These are phyloP conservation scores for Drosophila seguyi DNA, from an alignment of 1,140 invertebrate species.

Conservation along the genomic window DNA sequence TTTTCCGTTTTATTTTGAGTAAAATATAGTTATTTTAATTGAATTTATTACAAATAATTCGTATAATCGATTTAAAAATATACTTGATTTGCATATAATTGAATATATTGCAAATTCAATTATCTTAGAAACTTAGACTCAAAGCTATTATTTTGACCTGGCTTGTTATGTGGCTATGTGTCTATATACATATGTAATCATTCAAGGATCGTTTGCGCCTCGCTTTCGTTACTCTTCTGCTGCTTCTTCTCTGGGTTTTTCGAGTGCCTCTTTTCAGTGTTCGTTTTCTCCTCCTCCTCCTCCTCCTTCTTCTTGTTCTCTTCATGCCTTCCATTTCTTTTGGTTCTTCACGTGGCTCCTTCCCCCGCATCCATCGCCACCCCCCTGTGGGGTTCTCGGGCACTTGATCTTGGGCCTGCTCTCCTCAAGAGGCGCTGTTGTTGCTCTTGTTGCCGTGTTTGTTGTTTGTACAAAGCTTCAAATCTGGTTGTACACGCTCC, in stretches of 20 bases:
- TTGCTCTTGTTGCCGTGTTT: conserved; percentile 61
- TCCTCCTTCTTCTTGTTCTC: conserved; percentile 15
- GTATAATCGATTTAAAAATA: too few relatives aligned
- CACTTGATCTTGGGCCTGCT: conserved; percentile 72
- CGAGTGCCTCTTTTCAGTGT: conserved; percentile 50
- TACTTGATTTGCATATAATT: too few relatives aligned
- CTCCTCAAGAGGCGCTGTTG: conserved; percentile 42
- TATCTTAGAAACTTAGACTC: neutral
- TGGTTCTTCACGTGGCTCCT: conserved; percentile 37
- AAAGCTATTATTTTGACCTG: conserved; percentile 1
- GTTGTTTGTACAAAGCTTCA: conserved; percentile 81
- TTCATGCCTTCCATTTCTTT: conserved; percentile 28
- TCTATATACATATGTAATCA: conserved; percentile 49
- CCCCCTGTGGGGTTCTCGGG: conserved; percentile 44
- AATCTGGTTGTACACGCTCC: conserved; percentile 75
- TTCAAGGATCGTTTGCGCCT: conserved; percentile 74
- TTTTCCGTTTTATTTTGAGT: too few relatives aligned
- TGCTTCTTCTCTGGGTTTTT: conserved; percentile 30
- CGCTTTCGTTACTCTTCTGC: conserved; percentile 51
- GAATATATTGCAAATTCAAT: neutral
- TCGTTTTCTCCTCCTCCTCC: conserved; percentile 7
- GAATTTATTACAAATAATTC: too few relatives aligned
- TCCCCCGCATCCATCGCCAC: neutral
- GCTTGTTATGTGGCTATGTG: neutral
- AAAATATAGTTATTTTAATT: too few relatives aligned